Percentiles rank a stretch among this genome's conserved stretches.
These are phyloP conservation scores for Fragum whitleyi DNA, from an alignment of 2,888 invertebrate genomes.

Conservation along the genomic window DNA sequence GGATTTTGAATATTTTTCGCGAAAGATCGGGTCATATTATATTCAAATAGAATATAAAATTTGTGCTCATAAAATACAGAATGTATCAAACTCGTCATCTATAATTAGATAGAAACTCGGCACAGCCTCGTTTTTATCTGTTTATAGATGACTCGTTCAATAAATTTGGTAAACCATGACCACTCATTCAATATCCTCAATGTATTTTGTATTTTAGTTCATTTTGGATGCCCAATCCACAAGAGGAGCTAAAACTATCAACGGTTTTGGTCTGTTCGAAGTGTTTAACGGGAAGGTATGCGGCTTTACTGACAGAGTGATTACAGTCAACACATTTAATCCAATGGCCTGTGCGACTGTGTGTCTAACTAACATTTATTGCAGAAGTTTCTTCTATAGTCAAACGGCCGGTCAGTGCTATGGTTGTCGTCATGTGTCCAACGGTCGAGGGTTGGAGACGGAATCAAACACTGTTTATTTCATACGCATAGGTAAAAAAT, in stretches of 20 bases:
- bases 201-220: too few species aligned
- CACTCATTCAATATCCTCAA: too few species aligned
- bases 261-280: background rate
- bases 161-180: too few species aligned
- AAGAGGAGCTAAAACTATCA: background rate
- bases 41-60: too few species aligned
- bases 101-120: too few species aligned
- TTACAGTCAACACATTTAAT: background rate
- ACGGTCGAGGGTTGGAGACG: background rate
- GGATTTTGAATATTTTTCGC: too few species aligned
- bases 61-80: too few species aligned
- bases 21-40: too few species aligned
- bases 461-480: background rate
- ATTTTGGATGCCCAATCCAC: too few species aligned
- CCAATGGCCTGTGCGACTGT: background rate
- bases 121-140: too few species aligned
- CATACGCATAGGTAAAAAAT: background rate
- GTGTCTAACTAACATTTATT: background rate
- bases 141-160: too few species aligned
- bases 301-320: background rate
- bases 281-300: background rate
- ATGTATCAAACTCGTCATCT: too few species aligned
- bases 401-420: background rate
- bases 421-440: background rate
- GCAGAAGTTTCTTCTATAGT: background rate